Conservation (phyloP, 2,797 vertebrate genomes). For the Chanos chanos region DNA sequence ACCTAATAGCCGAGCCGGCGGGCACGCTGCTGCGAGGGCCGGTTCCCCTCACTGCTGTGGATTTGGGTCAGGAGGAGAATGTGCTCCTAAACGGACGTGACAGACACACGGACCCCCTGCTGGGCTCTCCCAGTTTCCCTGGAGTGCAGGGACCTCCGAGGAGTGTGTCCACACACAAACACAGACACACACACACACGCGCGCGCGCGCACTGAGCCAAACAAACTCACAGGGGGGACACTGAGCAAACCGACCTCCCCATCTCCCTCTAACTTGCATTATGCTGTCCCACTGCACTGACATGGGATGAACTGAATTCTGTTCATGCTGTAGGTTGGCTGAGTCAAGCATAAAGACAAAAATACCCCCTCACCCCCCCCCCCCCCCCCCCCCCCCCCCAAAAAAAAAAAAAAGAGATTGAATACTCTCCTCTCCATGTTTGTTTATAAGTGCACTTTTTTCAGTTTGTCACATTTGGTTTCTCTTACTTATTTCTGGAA, state of each 20-base stretch:
- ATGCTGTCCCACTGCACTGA: background rate
- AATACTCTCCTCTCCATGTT: too few species aligned
- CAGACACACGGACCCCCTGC: conserved; percentile 57
- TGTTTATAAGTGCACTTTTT: too few species aligned
- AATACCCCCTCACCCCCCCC: too few species aligned
- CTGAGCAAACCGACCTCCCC: background rate
- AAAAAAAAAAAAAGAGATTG: too few species aligned
- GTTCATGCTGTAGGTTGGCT: background rate
- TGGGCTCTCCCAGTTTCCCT: conserved; percentile 40
- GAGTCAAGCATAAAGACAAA: too few species aligned
- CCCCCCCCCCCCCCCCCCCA: too few species aligned
- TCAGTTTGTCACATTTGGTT: too few species aligned
- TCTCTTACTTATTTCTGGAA: too few species aligned
- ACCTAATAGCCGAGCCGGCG: too few species aligned
- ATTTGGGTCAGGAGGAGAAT: conserved; percentile 65
- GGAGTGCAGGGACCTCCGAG: conserved; percentile 35
- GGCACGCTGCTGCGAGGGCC: too few species aligned
- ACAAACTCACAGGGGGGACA: background rate
- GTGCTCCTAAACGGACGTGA: conserved; percentile 63
- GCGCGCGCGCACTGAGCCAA: background rate
- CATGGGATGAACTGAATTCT: background rate
- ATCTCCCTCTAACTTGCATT: background rate
- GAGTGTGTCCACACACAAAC: conserved; percentile 30
- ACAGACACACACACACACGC: conserved; percentile 15
- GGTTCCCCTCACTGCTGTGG: conserved; percentile 14